Base-by-base conservation (phyloP, 2,888 invertebrate species). In the Pyrgus malvae region DNA sequence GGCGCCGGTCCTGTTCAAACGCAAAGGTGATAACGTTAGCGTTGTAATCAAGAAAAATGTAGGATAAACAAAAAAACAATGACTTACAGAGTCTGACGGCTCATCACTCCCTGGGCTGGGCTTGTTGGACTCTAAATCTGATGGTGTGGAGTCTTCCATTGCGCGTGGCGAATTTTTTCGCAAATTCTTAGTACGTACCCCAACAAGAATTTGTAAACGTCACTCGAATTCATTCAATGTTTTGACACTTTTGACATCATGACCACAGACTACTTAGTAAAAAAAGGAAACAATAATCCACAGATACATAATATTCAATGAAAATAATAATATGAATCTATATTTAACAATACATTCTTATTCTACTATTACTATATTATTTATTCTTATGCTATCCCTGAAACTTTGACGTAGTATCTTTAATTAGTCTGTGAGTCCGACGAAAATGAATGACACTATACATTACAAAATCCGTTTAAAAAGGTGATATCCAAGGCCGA, bases 1-100 rank as follows among this genome's bases (percentile, higher is more conserved):
- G 92, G 66, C 92, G 92, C 77, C 92, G 92, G 84, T 92, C 91
- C 93, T 93, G 71, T 55, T 14, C 51, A 53, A 53, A 45, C 29
- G 11, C 7, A 12, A 53, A 16, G 25, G 35, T 14, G 19, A 17
- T 16, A 25, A 35, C 12, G 51, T 53, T 27, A 53, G 29, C 14
- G 42, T 37, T 27, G 29, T 0, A n/a, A 2, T 11, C 17, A 11
- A 35, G 21, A 37, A 45, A 37, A 38, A 12, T 21, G 12, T 23
- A 14, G 25, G 19, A 37, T 29, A 27, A 9, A 2, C 9, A 12
- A 12, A 7, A 23, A 14, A 38, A 27, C 21, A 2, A 17, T 2
- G 31, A 51, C 69, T 78, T 81, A 88, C 89, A 83, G 76, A 67
- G 59, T 80, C 78, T 1, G 75, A 67, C 27, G 67, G 73, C 31